A percentile compares a stretch with the other conserved stretches of the same genome.
Evolutionary conservation across 2,113 vertebrate species (phyloP).

Genomic region (Pachyramphus minor): DNA sequence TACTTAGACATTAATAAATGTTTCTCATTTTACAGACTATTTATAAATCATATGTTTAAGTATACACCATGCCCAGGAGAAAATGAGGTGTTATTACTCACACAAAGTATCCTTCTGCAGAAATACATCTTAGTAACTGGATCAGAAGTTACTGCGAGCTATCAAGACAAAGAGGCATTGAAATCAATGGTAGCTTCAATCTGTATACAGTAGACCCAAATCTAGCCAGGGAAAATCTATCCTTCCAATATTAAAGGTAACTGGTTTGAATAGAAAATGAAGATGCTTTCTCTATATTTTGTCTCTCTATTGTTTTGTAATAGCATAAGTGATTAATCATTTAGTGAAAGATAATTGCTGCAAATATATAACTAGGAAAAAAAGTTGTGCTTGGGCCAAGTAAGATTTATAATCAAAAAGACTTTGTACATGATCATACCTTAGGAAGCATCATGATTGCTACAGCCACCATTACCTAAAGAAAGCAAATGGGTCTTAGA

Average conservation of each 20-base stretch:
- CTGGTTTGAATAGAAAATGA: not conserved
- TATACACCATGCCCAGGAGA: not conserved
- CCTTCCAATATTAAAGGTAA: not conserved
- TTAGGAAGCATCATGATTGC: fast-evolving
- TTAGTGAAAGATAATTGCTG: not conserved
- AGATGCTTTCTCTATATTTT: not conserved
- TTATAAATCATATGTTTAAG: not conserved
- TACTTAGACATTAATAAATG: not conserved
- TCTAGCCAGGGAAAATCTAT: not conserved
- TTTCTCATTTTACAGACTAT: not conserved
- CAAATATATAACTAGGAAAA: not conserved
- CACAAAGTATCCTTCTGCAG: not conserved
- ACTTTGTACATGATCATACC: not conserved
- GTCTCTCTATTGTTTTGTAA: not conserved
- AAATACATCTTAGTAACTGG: not conserved
- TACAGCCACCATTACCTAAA: not conserved
- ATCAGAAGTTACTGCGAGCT: not conserved
- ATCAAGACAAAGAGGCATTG: not conserved
- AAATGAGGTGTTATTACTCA: not conserved
- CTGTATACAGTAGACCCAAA: not conserved
- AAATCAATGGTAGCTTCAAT: not conserved
- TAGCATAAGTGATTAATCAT: not conserved
- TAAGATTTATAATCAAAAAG: not conserved
- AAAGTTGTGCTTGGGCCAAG: not conserved
- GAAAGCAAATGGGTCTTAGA: not conserved